Evolutionary conservation across 2,113 vertebrate genomes (phyloP).

Genomic region (Sander lucioperca): DNA sequence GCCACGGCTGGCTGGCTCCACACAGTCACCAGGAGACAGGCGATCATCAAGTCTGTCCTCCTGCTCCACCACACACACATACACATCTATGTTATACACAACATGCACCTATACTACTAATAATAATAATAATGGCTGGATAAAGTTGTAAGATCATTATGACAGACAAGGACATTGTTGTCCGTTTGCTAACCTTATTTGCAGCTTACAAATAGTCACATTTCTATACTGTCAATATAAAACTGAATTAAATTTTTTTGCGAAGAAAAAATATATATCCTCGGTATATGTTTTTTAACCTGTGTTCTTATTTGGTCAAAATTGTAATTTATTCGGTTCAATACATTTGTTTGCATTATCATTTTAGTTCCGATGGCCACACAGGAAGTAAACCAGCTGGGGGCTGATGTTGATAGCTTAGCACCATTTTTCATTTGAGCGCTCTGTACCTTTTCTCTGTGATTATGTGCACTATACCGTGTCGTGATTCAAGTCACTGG

Average conservation of each 20-base stretch:
- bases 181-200: not conserved
- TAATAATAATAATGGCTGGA: conserved; percentile 38
- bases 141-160: conserved; percentile 40
- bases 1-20: conserved; percentile 77
- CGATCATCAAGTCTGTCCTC: conserved; percentile 74
- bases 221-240: not conserved
- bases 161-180: conserved; percentile 18
- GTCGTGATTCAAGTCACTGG: not conserved
- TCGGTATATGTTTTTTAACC: not conserved
- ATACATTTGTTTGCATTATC: not conserved
- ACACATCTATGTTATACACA: conserved; percentile 36
- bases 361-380: not conserved
- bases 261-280: not conserved
- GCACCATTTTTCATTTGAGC: not conserved
- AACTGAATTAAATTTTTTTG: not conserved
- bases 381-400: not conserved
- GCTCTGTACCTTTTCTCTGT: not conserved
- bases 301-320: not conserved
- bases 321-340: not conserved
- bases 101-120: conserved; percentile 49
- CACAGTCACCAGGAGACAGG: conserved; percentile 76
- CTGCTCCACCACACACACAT: conserved; percentile 40
- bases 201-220: not conserved
- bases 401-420: not conserved
- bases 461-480: not conserved